Base-by-base conservation (phyloP, 2,797 vertebrate genomes). In the Pseudochaenichthys georgianus region DNA sequence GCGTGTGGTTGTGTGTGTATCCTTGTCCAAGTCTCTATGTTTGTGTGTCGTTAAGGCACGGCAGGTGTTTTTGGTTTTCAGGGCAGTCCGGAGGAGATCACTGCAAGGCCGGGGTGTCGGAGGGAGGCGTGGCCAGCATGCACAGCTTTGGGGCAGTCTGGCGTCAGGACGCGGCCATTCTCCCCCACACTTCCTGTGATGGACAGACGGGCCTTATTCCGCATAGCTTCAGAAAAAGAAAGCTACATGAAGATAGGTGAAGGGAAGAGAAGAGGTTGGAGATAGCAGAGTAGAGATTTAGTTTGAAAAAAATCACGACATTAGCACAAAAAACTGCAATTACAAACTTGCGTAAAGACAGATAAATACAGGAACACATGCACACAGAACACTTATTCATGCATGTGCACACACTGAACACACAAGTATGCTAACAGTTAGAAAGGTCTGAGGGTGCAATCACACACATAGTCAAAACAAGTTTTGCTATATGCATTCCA, bases 201-300 rank as follows among this genome's bases (percentile, higher is more conserved):
- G 94, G 97, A 99, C 94, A 99, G 93, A 93, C 98, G 96, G 95
- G 98, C 97, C 96, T 99, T 98, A 96, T 99, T 99, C 95, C 97
- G 96, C 97, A 98, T 98, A 97, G 97, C 98, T 97, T 99, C 97
- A 86, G 97, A 97, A 95, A 99, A 99, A 90, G 97, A 97, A 95
- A 99, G 95, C 98, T 99, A 86, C 71, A 70, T 70, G 83, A 59
- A 58, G 60, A 90, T 42, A 87, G 69, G 81, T 59, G 68, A 87
- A 92, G 80, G 62, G 82, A 83, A 68, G 73, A 67, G 74, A 77
- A 74, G 70, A 80, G 78, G 70, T 75, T 74, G 54, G 74, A 87
- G 38, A 76, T 41, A 50, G 67, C 73, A 89, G 58, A 88, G 71
- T 13, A 23, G 64, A 81, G 57, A 70, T 54, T 54, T 68, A 15